phyloP scores from a whole-genome alignment of 2,797 vertebrate genomes.

The Anisognathus igniventris region DNA sequence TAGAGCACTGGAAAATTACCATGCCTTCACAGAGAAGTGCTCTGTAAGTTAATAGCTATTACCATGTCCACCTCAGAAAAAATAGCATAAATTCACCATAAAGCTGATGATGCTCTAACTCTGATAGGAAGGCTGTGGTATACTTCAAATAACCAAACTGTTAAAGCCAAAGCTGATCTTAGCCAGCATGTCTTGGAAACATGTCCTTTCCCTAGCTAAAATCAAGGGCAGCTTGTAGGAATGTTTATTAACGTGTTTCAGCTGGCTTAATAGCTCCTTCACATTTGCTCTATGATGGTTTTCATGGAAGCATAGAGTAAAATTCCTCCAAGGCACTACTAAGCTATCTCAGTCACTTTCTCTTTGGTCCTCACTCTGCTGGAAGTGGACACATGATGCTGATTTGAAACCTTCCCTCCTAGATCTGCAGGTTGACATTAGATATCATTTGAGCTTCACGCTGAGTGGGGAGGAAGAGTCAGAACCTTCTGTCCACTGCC shows the following conservation, averaged over 20 bases:
- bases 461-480: background rate
- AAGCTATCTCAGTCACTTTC: background rate
- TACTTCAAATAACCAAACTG: background rate
- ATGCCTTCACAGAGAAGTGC: background rate
- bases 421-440: background rate
- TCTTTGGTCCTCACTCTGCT: background rate
- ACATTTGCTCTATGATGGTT: rapidly evolving
- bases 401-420: background rate
- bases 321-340: background rate
- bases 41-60: background rate
- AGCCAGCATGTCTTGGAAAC: background rate
- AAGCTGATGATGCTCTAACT: background rate
- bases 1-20: background rate
- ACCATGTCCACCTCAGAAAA: background rate
- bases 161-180: background rate
- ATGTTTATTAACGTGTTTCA: background rate
- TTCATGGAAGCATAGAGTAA: background rate
- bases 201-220: background rate
- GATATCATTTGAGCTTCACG: background rate
- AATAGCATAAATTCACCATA: background rate
- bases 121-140: background rate
- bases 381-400: background rate
- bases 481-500: background rate
- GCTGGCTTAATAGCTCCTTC: background rate
- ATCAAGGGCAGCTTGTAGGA: background rate